Base-by-base conservation (phyloP, 2,113 vertebrate genomes). In the Varanus salvator region DNA sequence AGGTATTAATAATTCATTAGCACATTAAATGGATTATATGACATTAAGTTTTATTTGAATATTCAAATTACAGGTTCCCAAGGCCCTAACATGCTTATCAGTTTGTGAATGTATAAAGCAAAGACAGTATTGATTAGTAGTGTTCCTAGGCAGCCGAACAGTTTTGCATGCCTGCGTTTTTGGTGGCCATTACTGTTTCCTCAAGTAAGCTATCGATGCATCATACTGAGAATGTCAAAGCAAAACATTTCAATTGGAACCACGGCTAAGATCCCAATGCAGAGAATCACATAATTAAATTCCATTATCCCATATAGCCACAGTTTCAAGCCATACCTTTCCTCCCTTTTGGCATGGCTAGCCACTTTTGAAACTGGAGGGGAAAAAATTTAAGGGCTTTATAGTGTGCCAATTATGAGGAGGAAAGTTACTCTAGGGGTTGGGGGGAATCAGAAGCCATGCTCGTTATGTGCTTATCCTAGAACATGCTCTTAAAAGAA, bases 1-100 rank as follows among this genome's bases (percentile, higher is more conserved):
- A 66, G 21, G 83, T 44, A 84, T 85, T 71, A 72, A 82, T 34
- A 64, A 85, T 85, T 85, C 83, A 71, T 71, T 85, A 85, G 29
- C 29, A 50, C 27, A 71, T 38, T 84, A 15, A 4, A 48, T 50
- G 44, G 44, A 52, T 85, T 50, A 85, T 31, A 71, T 85, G 44
- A 19, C 31, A 44, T 60, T 21, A 81, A 9, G 1, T 34, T 85
- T 85, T 68, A 71, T 38, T 29, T 71, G 44, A 27, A 50, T 52
- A 71, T 50, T 52, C 83, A 71, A 50, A 71, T 71, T 69, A 68
- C 6, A 6, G 44, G 27, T 84, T 50, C 27, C 14, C 38, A 29
- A 71, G 27, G 27, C 44, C 27, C 25, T 71, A 50, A 6, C 6
- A 50, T 83, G 31, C 25, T 23, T 57, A 81, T 27, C 57, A 57